These are phyloP conservation scores for Synanthedon tipuliformis DNA, from an alignment of 2,888 invertebrate genomes.

Conservation along the genomic window DNA sequence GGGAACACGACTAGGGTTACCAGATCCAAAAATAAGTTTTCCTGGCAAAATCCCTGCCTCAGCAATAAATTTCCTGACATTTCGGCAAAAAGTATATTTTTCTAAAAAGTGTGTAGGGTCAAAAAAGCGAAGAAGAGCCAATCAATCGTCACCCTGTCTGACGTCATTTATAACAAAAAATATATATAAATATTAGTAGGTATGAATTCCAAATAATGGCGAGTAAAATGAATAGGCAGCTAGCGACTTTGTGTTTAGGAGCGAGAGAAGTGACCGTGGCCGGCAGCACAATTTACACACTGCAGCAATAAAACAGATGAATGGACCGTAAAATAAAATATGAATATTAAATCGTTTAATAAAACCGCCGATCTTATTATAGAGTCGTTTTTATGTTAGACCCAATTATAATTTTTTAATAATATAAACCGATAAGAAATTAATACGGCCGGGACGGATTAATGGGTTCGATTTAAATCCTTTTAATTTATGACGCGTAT, in stretches of 20 bases:
- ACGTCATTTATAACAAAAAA: too few relatives aligned
- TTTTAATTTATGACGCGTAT: conserved; percentile 50
- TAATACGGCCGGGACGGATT: conserved; percentile 55
- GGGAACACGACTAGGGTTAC: too few relatives aligned
- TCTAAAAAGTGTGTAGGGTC: too few relatives aligned
- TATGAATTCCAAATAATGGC: conserved; percentile 3
- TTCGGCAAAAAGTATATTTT: too few relatives aligned
- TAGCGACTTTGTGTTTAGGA: too few relatives aligned
- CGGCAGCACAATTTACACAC: conserved; percentile 19
- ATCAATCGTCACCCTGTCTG: too few relatives aligned
- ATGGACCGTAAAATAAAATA: conserved; percentile 42
- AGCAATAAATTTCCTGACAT: too few relatives aligned
- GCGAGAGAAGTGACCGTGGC: background rate
- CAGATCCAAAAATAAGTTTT: too few relatives aligned
- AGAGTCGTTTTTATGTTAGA: conserved; percentile 49
- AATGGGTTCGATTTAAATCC: conserved; percentile 60
- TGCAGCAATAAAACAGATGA: conserved; percentile 44
- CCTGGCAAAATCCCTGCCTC: too few relatives aligned
- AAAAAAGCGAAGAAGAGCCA: too few relatives aligned
- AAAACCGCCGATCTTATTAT: conserved; percentile 47
- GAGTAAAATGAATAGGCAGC: background rate
- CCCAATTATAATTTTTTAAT: conserved; percentile 64
- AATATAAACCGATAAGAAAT: conserved; percentile 59
- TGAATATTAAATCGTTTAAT: conserved; percentile 50
- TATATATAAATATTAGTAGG: background rate